Evolutionary conservation across 1,140 invertebrate genomes (phyloP).

Genomic region (Ectropis grisescens): DNA sequence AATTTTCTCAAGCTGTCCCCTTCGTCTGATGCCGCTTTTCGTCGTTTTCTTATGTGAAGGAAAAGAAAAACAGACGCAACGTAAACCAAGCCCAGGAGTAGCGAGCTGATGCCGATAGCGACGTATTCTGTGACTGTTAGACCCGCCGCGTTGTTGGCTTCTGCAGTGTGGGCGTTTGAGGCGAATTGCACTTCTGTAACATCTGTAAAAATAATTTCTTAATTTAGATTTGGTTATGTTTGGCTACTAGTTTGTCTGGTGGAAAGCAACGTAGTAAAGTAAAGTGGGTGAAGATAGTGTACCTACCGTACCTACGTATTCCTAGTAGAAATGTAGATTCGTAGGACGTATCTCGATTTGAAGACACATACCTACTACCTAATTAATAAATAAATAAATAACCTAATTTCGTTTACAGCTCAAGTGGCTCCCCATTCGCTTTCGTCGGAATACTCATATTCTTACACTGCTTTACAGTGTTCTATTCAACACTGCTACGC

Average conservation of each 20-base stretch:
- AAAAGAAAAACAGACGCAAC: constrained; percentile 86
- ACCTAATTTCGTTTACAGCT: too few species aligned
- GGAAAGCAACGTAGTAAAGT: too few species aligned
- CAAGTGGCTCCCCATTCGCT: too few species aligned
- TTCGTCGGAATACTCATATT: too few species aligned
- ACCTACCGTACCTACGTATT: too few species aligned
- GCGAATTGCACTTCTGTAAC: constrained; percentile 85
- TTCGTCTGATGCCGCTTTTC: constrained; percentile 42
- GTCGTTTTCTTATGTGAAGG: constrained; percentile 76
- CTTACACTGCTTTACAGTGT: too few species aligned
- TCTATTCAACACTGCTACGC: too few species aligned
- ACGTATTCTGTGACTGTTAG: constrained; percentile 81
- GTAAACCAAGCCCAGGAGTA: constrained; percentile 85
- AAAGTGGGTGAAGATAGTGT: not conserved
- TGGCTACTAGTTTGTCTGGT: too few species aligned
- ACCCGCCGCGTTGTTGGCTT: constrained; percentile 52
- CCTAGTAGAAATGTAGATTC: too few species aligned
- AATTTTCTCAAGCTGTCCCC: constrained; percentile 24
- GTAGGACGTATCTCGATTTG: too few species aligned
- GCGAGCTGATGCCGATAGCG: constrained; percentile 84
- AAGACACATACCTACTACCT: too few species aligned
- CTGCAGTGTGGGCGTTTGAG: constrained; percentile 73
- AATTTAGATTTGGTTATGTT: constrained; percentile 2
- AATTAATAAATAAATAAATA: too few species aligned
- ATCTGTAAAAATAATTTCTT: constrained; percentile 63